phyloP scores from a whole-genome alignment of 2,113 vertebrate genomes.

The Calidris pugnax region DNA sequence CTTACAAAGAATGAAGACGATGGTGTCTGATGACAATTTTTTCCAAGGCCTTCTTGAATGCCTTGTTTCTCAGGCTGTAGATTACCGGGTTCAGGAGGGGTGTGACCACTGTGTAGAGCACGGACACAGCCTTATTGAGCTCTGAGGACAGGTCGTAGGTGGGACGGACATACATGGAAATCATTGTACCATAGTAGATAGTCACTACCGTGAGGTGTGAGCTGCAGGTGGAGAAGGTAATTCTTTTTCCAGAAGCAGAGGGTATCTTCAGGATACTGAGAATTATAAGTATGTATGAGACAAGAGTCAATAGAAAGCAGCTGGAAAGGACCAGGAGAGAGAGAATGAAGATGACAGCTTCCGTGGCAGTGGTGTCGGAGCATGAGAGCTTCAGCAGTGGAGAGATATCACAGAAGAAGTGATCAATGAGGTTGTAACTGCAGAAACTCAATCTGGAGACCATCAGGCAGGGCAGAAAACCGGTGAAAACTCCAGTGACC shows the following conservation, averaged over 20 bases:
- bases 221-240: constrained; percentile 53
- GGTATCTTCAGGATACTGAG: not conserved
- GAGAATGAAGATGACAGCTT: too few relatives aligned
- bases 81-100: constrained; percentile 55
- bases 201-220: constrained; percentile 41
- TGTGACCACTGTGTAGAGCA: constrained; percentile 48
- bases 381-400: too few relatives aligned
- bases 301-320: too few relatives aligned
- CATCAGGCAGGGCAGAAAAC: too few relatives aligned
- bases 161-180: constrained; percentile 54
- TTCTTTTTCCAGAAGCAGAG: not conserved
- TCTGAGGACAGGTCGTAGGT: constrained; percentile 1
- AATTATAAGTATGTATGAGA: not conserved
- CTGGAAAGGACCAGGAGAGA: too few relatives aligned
- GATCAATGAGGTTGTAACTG: too few relatives aligned
- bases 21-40: not conserved
- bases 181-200: constrained; percentile 26
- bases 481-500: too few relatives aligned
- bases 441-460: too few relatives aligned
- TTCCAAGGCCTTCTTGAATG: not conserved
- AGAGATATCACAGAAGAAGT: too few relatives aligned
- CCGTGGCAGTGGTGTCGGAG: too few relatives aligned
- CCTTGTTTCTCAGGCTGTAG: constrained; percentile 44
- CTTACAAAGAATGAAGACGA: not conserved
- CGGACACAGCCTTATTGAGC: constrained; percentile 21